Percentiles rank a stretch among this genome's conserved stretches.
Conservation (phyloP, 2,888 invertebrate species). For the Parnassius apollo region DNA sequence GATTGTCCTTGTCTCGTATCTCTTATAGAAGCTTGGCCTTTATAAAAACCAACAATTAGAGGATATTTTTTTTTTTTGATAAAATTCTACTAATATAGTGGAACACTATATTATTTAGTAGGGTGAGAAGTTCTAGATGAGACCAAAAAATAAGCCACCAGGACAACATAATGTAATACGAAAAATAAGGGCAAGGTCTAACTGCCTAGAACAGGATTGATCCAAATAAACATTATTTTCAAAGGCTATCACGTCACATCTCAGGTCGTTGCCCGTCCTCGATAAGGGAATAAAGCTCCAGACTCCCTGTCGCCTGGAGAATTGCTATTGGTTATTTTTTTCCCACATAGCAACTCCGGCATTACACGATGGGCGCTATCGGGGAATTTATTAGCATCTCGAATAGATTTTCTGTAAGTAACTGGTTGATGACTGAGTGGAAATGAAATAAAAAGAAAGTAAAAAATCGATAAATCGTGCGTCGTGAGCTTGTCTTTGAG, state of each 20-base stretch:
- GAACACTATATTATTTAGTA: too few species aligned
- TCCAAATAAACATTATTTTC: slow-evolving; percentile 3
- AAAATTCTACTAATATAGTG: too few species aligned
- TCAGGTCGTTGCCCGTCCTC: neutral
- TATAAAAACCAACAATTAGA: too few species aligned
- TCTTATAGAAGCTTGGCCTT: too few species aligned
- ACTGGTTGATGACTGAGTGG: slow-evolving; percentile 21
- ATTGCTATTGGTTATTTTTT: slow-evolving; percentile 16
- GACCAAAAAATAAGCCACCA: too few species aligned
- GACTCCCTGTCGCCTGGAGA: slow-evolving; percentile 18
- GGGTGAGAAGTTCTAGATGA: too few species aligned
- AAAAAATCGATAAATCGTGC: slow-evolving; percentile 5
- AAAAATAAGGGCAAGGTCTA: too few species aligned
- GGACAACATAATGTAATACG: too few species aligned
- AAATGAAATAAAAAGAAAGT: slow-evolving; percentile 20
- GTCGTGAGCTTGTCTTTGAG: neutral
- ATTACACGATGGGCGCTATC: slow-evolving; percentile 21
- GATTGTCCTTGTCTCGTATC: too few species aligned
- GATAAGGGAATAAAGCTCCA: slow-evolving; percentile 17
- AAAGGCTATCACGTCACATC: neutral
- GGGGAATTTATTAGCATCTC: slow-evolving; percentile 24
- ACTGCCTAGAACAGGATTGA: too few species aligned
- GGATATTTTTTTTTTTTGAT: too few species aligned
- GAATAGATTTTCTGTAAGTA: slow-evolving; percentile 21
- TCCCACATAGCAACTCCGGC: slow-evolving; percentile 21